Evolutionary conservation across 1,140 invertebrate species (phyloP), one percentile per base, ranked within the genome.

Genomic region (Littorina saxatilis): DNA sequence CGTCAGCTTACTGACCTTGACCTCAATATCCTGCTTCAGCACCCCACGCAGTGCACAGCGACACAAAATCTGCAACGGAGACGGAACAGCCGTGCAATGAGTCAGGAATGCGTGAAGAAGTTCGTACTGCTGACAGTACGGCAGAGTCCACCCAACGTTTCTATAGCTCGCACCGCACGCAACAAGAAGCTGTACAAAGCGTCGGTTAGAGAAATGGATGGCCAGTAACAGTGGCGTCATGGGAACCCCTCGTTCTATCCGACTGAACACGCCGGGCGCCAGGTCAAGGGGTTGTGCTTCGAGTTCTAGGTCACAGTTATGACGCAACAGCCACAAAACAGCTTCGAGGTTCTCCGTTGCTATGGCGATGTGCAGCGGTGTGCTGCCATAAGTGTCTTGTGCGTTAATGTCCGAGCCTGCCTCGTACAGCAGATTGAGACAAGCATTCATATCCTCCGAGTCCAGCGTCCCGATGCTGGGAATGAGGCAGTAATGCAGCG

Each of bases 381-480:
- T 66, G 58, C 40, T 78, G 27, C 76, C 76, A 55, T 43, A 78
- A 5, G n/a, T 40, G 40, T 78, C 76, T 58, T 66, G 76, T 15
- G n/a, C 76, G 55, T 78, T 23, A 35, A 78, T 63, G 76, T 43
- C 39, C 0, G 76, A 37, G 13, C 76, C 76, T 27, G 32, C 13
- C 11, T n/a, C 29, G 76, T 66, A 78, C 76, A 78, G 35, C 37
- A 78, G 58, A n/a, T 63, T 39, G 20, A 78, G 23, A 37, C 76
- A 78, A 17, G 55, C 35, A 4, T 15, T 11, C 52, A 40, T 78
- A 39, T 78, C 76, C 0, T 78, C 76, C 11, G 76, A 13, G 37
- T 78, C 76, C 55, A 78, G n/a, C 9, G 76, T 66, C 11, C 76
- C 76, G 17, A 78, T 78, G 39, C 76, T 63, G 52, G 76, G 76